phyloP scores from a whole-genome alignment of 1,140 invertebrate genomes.

The Drosophila orosa region DNA sequence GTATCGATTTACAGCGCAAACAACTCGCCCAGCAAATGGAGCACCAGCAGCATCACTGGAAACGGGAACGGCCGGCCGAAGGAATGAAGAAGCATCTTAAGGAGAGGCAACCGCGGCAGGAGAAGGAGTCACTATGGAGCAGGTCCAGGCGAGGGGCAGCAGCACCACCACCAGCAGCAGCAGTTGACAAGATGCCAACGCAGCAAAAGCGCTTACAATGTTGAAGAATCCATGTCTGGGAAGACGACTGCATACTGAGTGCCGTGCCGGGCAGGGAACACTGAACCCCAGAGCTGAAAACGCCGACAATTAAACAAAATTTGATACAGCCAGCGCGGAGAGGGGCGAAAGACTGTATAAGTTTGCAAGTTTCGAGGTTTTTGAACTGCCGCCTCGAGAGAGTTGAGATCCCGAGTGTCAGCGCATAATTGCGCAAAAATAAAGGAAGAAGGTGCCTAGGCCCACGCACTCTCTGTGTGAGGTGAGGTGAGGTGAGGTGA shows the following conservation, averaged over 20 bases:
- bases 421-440: constrained; percentile 43
- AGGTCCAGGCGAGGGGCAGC: background rate
- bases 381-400: constrained; percentile 59
- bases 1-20: constrained; percentile 80
- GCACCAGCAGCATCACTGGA: constrained; percentile 43
- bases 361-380: constrained; percentile 71
- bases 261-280: background rate
- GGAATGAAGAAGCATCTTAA: constrained; percentile 15
- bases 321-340: constrained; percentile 64
- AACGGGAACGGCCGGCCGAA: constrained; percentile 38
- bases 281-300: constrained; percentile 9
- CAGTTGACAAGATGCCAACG: constrained; percentile 75
- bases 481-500: background rate
- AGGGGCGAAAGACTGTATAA: too few relatives aligned
- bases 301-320: constrained; percentile 78
- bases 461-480: background rate
- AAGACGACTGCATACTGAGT: constrained; percentile 57
- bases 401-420: constrained; percentile 25
- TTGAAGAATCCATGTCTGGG: constrained; percentile 77
- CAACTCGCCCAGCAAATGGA: constrained; percentile 74
- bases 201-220: constrained; percentile 81
- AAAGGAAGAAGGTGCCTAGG: background rate
- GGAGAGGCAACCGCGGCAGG: background rate
- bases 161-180: background rate
- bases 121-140: background rate